Percentiles rank a stretch among this genome's conserved stretches.
Evolutionary conservation across 1,140 invertebrate species (phyloP).

Genomic region (Drosophila mauritiana): DNA sequence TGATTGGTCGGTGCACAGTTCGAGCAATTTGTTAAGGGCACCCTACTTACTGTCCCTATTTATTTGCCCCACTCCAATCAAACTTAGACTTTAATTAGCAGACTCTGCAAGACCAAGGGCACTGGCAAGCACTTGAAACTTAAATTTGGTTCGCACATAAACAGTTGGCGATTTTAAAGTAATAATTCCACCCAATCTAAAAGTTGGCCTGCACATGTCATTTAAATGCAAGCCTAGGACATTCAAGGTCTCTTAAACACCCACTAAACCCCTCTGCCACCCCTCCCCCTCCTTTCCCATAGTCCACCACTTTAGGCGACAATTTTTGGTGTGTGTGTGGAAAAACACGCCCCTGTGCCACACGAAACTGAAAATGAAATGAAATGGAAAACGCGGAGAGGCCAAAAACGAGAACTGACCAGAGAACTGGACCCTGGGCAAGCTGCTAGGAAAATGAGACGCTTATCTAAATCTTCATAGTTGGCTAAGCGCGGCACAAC

Average conservation of each 20-base stretch:
- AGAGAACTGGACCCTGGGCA: slow-evolving; percentile 47
- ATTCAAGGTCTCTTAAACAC: slow-evolving; percentile 51
- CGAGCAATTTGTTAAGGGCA: slow-evolving; percentile 58
- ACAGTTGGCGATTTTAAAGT: background rate
- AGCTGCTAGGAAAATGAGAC: slow-evolving; percentile 75
- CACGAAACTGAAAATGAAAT: slow-evolving; percentile 68
- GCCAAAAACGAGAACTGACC: slow-evolving; percentile 55
- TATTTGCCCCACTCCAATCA: background rate
- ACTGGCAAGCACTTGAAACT: slow-evolving; percentile 60
- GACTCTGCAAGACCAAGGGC: background rate
- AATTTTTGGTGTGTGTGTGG: slow-evolving; percentile 40
- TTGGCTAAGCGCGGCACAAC: slow-evolving; percentile 79
- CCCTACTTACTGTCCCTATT: slow-evolving; percentile 23
- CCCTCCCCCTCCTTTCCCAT: background rate
- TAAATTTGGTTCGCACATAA: slow-evolving; percentile 35
- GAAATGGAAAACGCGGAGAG: slow-evolving; percentile 75
- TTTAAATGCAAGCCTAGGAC: slow-evolving; percentile 59
- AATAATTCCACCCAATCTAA: too few species aligned
- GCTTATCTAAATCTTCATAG: slow-evolving; percentile 84
- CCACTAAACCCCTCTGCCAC: background rate
- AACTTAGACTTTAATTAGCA: slow-evolving; percentile 47
- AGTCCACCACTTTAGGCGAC: slow-evolving; percentile 39
- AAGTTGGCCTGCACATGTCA: slow-evolving; percentile 16
- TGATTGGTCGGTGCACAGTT: slow-evolving; percentile 31
- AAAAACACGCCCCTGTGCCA: slow-evolving; percentile 41